Conservation (phyloP, 1,140 invertebrate species). For the Pristionchus pacificus region DNA sequence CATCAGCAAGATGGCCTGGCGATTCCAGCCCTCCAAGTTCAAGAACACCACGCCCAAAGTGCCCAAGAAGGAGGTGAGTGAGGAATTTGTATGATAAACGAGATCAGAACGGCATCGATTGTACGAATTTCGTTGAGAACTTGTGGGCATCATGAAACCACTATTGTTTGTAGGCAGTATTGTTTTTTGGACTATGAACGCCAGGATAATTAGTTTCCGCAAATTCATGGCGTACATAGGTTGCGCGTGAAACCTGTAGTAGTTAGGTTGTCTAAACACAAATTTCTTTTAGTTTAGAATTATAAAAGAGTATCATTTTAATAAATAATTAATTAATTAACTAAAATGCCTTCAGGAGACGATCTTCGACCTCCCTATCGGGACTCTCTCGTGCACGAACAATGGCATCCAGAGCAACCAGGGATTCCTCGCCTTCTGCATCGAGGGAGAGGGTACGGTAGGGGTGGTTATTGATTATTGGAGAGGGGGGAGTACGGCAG, state of each 20-base stretch:
- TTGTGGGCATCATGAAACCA: not conserved
- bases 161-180: not conserved
- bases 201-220: slow-evolving; percentile 3
- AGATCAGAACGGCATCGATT: not conserved
- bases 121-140: not conserved
- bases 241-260: no score
- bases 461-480: no score
- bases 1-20: no score
- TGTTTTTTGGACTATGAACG: not conserved
- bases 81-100: not conserved
- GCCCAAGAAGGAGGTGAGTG: slow-evolving; percentile 59
- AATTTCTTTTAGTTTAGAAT: no score
- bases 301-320: no score
- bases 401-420: slow-evolving; percentile 59
- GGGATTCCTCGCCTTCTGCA: slow-evolving; percentile 58
- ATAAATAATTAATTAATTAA: no score
- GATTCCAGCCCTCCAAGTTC: slow-evolving; percentile 60
- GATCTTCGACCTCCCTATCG: slow-evolving; percentile 58
- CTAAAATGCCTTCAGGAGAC: slow-evolving; percentile 53
- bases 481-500: no score
- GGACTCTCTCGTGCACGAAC: slow-evolving; percentile 56
- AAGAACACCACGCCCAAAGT: slow-evolving; percentile 59
- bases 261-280: no score
- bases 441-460: slow-evolving; percentile 57
- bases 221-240: not conserved